Evolutionary conservation across 2,113 vertebrate genomes (phyloP).

Genomic region (Actenoides hombroni): DNA sequence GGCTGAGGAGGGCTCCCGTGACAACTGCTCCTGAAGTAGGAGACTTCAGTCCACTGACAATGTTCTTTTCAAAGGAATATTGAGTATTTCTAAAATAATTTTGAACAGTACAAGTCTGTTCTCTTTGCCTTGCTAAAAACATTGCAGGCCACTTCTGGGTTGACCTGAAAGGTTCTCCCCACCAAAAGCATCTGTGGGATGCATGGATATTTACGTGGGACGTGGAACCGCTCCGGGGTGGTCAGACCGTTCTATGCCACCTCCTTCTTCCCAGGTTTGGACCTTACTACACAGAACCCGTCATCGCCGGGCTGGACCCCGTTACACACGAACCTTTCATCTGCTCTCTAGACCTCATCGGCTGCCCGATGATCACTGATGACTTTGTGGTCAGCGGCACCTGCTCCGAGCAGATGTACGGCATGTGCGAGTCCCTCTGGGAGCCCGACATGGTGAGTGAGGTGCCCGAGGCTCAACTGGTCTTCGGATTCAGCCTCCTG

Average conservation of each 20-base stretch:
- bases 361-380: conserved; percentile 95
- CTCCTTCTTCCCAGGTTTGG: conserved; percentile 82
- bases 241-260: background rate
- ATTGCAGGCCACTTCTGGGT: background rate
- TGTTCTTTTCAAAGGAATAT: no score
- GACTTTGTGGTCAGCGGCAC: conserved; percentile 97
- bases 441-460: conserved; percentile 91
- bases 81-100: background rate
- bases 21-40: background rate
- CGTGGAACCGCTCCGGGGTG: background rate
- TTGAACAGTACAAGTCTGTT: background rate
- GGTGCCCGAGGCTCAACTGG: background rate
- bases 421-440: conserved; percentile 98
- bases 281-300: conserved; percentile 94
- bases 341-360: conserved; percentile 94
- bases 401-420: conserved; percentile 96
- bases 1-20: background rate
- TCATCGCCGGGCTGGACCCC: conserved; percentile 93
- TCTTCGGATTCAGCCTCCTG: background rate
- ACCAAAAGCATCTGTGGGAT: background rate
- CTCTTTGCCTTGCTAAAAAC: background rate
- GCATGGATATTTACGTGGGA: rapidly evolving
- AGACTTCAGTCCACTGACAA: background rate
- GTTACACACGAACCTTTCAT: conserved; percentile 91
- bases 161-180: background rate